phyloP scores from a whole-genome alignment of 2,113 vertebrate genomes.

The Stercorarius parasiticus region DNA sequence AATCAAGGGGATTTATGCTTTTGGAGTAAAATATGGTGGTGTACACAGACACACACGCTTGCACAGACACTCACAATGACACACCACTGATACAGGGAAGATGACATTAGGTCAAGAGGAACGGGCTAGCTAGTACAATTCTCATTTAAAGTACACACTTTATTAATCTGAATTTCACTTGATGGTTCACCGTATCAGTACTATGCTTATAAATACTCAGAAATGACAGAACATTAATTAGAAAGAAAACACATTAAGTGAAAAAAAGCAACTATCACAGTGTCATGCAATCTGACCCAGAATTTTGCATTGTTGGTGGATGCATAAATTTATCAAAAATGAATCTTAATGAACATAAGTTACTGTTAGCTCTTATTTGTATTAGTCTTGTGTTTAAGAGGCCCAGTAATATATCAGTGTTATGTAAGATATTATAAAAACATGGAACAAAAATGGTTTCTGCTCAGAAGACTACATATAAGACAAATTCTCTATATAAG shows the following conservation, averaged over 20 bases:
- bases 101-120: neutral
- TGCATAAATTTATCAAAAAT: neutral
- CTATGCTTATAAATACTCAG: neutral
- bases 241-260: neutral
- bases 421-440: neutral
- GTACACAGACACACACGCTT: neutral
- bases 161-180: neutral
- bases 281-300: neutral
- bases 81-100: neutral
- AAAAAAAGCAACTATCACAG: neutral
- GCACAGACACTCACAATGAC: neutral
- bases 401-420: neutral
- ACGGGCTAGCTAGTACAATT: neutral
- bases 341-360: neutral
- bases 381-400: neutral
- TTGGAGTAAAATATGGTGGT: neutral
- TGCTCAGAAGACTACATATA: neutral
- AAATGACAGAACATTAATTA: neutral
- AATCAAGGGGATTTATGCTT: neutral
- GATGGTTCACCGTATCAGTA: neutral
- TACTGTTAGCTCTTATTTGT: neutral
- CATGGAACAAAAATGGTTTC: neutral
- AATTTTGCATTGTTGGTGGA: neutral
- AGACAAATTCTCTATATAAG: neutral
- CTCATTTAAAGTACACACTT: neutral